Evolutionary conservation across 2,797 vertebrate genomes (phyloP).

Genomic region (Pelochelys cantorii): DNA sequence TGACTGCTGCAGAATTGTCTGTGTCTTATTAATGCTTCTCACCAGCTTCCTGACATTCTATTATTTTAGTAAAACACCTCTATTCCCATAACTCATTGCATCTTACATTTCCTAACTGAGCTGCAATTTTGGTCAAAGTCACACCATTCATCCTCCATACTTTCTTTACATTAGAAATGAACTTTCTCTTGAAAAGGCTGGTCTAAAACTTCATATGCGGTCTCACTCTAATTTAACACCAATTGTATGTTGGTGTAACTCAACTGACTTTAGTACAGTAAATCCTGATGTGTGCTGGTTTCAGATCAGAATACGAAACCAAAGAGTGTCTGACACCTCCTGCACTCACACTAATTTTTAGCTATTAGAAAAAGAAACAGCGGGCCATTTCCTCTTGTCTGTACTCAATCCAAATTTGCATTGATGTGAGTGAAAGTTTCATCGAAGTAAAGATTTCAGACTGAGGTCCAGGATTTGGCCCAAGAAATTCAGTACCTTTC

Average conservation of each 20-base stretch:
- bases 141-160: background rate
- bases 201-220: background rate
- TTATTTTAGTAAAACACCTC: background rate
- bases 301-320: slow-evolving; percentile 14
- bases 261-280: slow-evolving; percentile 11
- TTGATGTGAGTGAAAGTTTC: background rate
- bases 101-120: background rate
- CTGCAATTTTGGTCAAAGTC: background rate
- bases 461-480: background rate
- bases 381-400: background rate
- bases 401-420: background rate
- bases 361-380: background rate
- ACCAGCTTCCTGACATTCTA: background rate
- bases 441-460: background rate
- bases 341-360: background rate
- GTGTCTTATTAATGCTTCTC: background rate
- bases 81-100: background rate
- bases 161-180: background rate
- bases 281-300: background rate
- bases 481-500: slow-evolving; percentile 3
- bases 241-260: background rate
- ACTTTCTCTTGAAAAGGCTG: background rate
- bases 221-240: slow-evolving; percentile 23
- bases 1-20: background rate
- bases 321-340: background rate